These are phyloP conservation scores for Anser brachyrhynchus DNA, from an alignment of 2,113 vertebrate species.

Conservation along the genomic window DNA sequence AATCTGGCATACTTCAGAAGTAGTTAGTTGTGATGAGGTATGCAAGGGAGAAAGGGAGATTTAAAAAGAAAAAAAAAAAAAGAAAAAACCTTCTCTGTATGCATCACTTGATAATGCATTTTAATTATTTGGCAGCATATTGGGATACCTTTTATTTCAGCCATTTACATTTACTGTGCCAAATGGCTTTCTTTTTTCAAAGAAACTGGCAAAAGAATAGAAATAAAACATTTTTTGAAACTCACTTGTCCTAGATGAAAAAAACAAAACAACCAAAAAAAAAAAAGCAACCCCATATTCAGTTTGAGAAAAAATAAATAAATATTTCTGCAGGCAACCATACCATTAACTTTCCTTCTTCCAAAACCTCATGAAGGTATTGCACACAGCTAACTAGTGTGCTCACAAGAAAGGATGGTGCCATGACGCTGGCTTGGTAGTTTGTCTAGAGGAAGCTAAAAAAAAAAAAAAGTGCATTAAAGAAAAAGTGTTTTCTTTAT, in stretches of 20 bases:
- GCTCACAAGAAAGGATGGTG: background rate
- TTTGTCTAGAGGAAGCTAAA: background rate
- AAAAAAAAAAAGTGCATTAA: background rate
- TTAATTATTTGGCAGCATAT: background rate
- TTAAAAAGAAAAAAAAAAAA: background rate
- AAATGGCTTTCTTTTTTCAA: background rate
- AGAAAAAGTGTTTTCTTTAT: background rate
- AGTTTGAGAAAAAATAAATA: background rate
- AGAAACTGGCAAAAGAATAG: background rate
- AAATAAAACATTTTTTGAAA: background rate
- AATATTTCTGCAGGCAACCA: background rate
- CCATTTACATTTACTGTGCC: background rate
- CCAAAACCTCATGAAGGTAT: background rate
- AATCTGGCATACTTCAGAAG: background rate
- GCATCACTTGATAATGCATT: background rate
- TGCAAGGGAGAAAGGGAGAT: accelerated
- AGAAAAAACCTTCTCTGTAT: background rate
- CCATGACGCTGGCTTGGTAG: background rate
- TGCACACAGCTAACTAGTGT: background rate
- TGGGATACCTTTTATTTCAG: background rate
- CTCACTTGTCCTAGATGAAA: background rate
- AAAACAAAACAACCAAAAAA: background rate
- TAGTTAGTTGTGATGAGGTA: background rate
- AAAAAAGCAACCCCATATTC: background rate
- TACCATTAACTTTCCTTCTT: background rate